Evolutionary conservation across 2,888 invertebrate species (phyloP), one percentile per base, ranked within the genome.

Genomic region (Charanyca ferruginea): DNA sequence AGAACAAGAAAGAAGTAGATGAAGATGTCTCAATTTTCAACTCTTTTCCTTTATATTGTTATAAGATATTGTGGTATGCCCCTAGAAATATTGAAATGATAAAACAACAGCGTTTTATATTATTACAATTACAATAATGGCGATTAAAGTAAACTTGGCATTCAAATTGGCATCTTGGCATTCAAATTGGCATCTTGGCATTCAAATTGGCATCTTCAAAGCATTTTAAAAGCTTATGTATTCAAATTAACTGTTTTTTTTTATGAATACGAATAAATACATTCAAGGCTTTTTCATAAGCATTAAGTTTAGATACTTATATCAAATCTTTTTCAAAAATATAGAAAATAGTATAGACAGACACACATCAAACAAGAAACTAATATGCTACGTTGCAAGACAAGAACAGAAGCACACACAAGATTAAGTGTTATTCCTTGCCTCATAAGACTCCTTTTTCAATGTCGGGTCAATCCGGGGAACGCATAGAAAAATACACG

Each of bases 391-490:
- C 79, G 71, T 75, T 75, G 80, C 55, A 80, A 63, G 66, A 77
- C 45, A 79, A 83, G 83, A 74, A 82, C 83, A 77, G 58, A 83
- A 81, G 73, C 79, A 44, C 62, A 81, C 77, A 83, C 78, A 80
- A 71, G 85, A 83, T 73, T 80, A 77, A 77, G 76, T 80, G 79
- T 82, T 79, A 73, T 70, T 85, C 81, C 97, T 97, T 97, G 97
- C 97, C 97, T 97, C 95, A 96, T 96, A 84, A 97, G 95, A 97
- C 97, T 97, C 97, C 97, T 97, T 93, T 89, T 76, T 68, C 78
- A 76, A 61, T 80, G 85, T 83, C 80, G 80, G 63, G 66, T 66
- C 84, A 85, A 81, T 89, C 89, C 90, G 83, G 87, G 83, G 65
- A 81, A 64, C 59, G 88, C 89, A 90, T 87, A 91, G 85, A 93